phyloP scores from a whole-genome alignment of 2,113 vertebrate genomes.

The Prietella phreatophila region DNA sequence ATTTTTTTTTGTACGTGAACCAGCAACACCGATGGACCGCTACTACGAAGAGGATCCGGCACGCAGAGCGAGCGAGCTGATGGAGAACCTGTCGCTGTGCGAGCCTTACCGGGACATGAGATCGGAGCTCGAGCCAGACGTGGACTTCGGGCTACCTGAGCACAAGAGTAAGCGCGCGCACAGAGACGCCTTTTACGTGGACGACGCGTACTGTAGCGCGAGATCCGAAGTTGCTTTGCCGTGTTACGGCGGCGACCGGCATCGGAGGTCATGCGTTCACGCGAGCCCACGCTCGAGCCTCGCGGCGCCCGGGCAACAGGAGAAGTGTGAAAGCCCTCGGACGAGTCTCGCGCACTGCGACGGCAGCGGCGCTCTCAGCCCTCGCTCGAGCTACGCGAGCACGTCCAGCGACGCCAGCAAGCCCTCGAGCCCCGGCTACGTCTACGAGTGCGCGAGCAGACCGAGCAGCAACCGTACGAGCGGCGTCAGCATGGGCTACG shows the following conservation, averaged over 20 bases:
- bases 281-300: conserved; percentile 80
- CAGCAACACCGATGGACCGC: conserved; percentile 71
- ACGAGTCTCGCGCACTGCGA: conserved; percentile 69
- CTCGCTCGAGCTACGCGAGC: conserved; percentile 86
- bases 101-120: conserved; percentile 72
- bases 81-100: conserved; percentile 82
- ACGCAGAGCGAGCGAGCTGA: conserved; percentile 76
- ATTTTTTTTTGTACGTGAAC: neutral
- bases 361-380: conserved; percentile 73
- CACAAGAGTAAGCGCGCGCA: conserved; percentile 69
- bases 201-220: conserved; percentile 65
- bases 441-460: conserved; percentile 85
- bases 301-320: conserved; percentile 70
- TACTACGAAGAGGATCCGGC: conserved; percentile 80
- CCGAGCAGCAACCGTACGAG: conserved; percentile 93
- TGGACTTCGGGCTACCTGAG: conserved; percentile 69
- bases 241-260: conserved; percentile 77
- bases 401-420: conserved; percentile 89
- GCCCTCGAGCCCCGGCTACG: conserved; percentile 84
- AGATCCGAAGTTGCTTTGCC: conserved; percentile 83
- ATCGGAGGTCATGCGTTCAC: conserved; percentile 79
- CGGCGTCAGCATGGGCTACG: conserved; percentile 96
- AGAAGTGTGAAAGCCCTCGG: conserved; percentile 78
- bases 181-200: conserved; percentile 17
- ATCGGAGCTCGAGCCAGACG: conserved; percentile 67